These are phyloP conservation scores for Amblyraja radiata DNA, from an alignment of 2,797 vertebrate genomes.

Conservation along the genomic window DNA sequence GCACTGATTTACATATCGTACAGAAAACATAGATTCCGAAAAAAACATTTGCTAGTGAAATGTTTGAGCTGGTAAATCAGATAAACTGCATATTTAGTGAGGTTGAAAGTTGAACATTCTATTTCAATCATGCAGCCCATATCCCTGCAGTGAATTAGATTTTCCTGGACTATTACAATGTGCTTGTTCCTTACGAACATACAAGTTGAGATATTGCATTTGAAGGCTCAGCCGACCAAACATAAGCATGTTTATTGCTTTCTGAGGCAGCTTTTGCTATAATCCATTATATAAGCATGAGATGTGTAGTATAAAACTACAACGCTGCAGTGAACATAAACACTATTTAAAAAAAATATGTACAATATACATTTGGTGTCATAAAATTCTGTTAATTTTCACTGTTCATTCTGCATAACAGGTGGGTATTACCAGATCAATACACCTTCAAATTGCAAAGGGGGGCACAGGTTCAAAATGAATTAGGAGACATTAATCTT, in stretches of 20 bases:
- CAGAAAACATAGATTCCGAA: conserved; percentile 5
- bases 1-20: conserved; percentile 16
- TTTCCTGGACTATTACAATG: conserved; percentile 15
- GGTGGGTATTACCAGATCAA: not conserved
- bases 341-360: not conserved
- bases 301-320: not conserved
- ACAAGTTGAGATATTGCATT: not conserved
- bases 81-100: conserved; percentile 2
- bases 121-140: conserved; percentile 3
- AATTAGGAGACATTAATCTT: not conserved
- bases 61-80: not conserved
- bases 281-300: not conserved
- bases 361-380: not conserved
- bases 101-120: conserved; percentile 3
- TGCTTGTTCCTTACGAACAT: not conserved
- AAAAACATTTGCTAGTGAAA: conserved; percentile 14
- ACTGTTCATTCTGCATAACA: not conserved
- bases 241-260: not conserved
- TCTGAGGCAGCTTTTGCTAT: conserved; percentile 6
- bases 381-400: not conserved
- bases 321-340: not conserved
- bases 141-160: conserved; percentile 22
- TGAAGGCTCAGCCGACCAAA: conserved; percentile 1
- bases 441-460: not conserved
- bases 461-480: not conserved